Evolutionary conservation across 2,888 invertebrate species (phyloP), one percentile per base, ranked within the genome.

Genomic region (Ypsolopha scabrella): DNA sequence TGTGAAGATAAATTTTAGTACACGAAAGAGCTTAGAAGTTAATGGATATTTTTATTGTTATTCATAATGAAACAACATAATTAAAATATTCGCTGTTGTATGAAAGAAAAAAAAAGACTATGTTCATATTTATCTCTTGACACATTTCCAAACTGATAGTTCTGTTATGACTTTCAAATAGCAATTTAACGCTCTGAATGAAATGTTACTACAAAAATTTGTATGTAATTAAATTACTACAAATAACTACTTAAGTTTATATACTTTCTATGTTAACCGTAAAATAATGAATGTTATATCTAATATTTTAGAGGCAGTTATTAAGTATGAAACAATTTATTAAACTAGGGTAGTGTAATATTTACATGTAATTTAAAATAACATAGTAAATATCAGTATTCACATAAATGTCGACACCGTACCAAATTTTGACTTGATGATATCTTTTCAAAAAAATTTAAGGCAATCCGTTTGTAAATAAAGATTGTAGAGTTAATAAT

Each of bases 401-500:
- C 61, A 14, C 46, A 46, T 50, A 52, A 43, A 46, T 39, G 38
- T 8, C n/a, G 6, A 43, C 13, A 51, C 45, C 45, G 35, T 53
- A 51, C 53, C 55, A 56, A 54, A 7, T 50, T 53, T 52, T 41
- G 52, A 50, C 54, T 56, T 56, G 55, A 52, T 51, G 49, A 38
- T 38, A 38, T 38, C 38, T 41, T 38, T 76, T 73, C 72, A 69
- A 60, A 72, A 74, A 64, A 68, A n/a, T n/a, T n/a, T 61, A 71
- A 66, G 59, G 60, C 65, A 68, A 73, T 67, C 68, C 63, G 69
- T 75, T 76, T 69, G 62, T 64, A 70, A 70, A 59, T 73, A 73
- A 75, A 72, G 66, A 75, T 67, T 71, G 80, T 83, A 83, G 83
- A 69, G 68, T 81, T 80, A 67, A 63, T 77, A 82, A 81, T 81